Conservation (phyloP, 1,140 invertebrate genomes). For the Pseudomyrmex concolor region DNA sequence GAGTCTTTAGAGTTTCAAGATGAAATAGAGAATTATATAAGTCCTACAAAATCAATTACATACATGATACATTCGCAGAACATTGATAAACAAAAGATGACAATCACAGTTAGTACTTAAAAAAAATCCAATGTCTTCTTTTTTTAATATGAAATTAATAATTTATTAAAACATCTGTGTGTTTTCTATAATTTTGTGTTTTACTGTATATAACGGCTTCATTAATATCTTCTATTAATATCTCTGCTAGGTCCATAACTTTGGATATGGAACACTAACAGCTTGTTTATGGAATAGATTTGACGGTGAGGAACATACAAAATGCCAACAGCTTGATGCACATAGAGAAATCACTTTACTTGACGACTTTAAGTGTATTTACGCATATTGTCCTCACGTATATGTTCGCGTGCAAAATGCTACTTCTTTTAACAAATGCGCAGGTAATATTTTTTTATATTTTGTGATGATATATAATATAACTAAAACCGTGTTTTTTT, state of each 20-base stretch:
- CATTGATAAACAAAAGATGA: slow-evolving; percentile 66
- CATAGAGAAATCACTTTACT: slow-evolving; percentile 64
- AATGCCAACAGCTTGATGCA: slow-evolving; percentile 63
- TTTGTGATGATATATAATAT: slow-evolving; percentile 1
- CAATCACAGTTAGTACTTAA: slow-evolving; percentile 66
- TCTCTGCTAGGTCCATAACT: slow-evolving; percentile 64
- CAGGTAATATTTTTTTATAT: slow-evolving; percentile 68
- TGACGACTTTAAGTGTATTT: slow-evolving; percentile 57
- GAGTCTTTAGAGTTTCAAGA: slow-evolving; percentile 42
- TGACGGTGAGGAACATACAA: slow-evolving; percentile 40
- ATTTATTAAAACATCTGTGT: background rate
- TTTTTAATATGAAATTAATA: background rate
- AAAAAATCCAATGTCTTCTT: background rate
- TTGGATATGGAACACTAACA: slow-evolving; percentile 77
- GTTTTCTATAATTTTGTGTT: slow-evolving; percentile 21
- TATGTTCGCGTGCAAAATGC: slow-evolving; percentile 71
- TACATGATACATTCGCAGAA: slow-evolving; percentile 75
- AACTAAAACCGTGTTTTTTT: slow-evolving; percentile 8
- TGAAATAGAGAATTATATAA: slow-evolving; percentile 76
- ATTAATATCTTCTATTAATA: background rate
- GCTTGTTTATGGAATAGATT: slow-evolving; percentile 73
- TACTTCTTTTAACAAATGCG: slow-evolving; percentile 73
- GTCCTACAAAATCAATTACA: slow-evolving; percentile 63
- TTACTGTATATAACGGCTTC: no score
- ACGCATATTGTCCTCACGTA: slow-evolving; percentile 67